Conservation (phyloP, 2,797 vertebrate species). For the Odontamblyopus lacepedii region DNA sequence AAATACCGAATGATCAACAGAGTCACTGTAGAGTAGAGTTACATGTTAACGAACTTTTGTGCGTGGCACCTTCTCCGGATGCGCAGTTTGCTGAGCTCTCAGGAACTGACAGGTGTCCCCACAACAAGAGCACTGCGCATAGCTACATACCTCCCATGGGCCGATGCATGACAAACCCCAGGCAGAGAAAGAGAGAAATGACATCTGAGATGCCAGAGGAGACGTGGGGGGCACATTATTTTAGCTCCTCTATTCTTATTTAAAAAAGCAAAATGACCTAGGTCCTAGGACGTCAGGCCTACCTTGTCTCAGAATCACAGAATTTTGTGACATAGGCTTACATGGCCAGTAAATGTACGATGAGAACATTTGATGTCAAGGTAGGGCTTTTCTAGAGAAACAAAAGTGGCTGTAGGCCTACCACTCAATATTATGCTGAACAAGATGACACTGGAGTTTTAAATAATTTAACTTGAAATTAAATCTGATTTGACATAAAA, state of each 20-base stretch:
- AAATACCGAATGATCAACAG: not conserved
- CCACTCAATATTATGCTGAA: no score
- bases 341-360: no score
- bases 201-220: not conserved
- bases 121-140: not conserved
- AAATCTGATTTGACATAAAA: no score
- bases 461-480: no score
- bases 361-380: no score
- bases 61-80: not conserved
- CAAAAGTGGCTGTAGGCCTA: no score
- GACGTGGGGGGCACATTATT: not conserved
- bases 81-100: slow-evolving; percentile 6
- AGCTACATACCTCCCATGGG: not conserved
- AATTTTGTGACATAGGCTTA: no score
- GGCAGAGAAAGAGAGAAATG: not conserved
- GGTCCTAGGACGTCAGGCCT: no score
- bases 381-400: no score
- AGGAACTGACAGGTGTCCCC: not conserved
- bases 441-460: no score
- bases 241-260: not conserved
- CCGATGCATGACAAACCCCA: not conserved
- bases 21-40: not conserved
- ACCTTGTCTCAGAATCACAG: no score
- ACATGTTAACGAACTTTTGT: not conserved
- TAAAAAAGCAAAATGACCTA: not conserved